phyloP scores from a whole-genome alignment of 2,113 vertebrate species.

The Grus americana region DNA sequence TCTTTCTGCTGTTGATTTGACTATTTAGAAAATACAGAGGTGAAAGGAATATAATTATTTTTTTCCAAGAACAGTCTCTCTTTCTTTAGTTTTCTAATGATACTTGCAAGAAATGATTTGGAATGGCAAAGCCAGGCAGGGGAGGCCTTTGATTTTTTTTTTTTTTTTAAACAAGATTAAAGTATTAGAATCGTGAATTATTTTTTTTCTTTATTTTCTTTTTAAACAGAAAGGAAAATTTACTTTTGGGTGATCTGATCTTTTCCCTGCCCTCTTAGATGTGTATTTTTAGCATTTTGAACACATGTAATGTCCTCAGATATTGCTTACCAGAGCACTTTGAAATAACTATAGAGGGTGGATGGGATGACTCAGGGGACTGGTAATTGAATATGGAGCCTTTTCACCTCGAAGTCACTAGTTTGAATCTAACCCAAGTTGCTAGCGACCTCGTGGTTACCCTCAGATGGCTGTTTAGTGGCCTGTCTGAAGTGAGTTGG shows the following conservation, averaged over 20 bases:
- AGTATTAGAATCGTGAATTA: rapidly evolving
- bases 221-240: not conserved
- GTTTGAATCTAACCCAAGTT: slow-evolving; percentile 19
- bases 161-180: not conserved
- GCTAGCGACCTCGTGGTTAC: slow-evolving; percentile 58
- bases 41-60: not conserved
- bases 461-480: slow-evolving; percentile 65
- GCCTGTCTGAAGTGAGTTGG: slow-evolving; percentile 69
- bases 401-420: slow-evolving; percentile 62
- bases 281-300: slow-evolving; percentile 59
- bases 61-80: not conserved
- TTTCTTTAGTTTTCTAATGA: not conserved
- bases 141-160: not conserved
- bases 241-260: not conserved
- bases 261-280: not conserved
- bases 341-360: slow-evolving; percentile 53
- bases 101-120: not conserved
- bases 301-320: slow-evolving; percentile 51
- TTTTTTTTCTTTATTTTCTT: not conserved
- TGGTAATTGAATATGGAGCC: slow-evolving; percentile 59
- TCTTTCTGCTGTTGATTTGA: not conserved
- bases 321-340: slow-evolving; percentile 63
- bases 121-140: not conserved
- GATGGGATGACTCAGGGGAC: slow-evolving; percentile 61
- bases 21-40: not conserved